Conservation (phyloP, 2,888 invertebrate genomes). For the Volucella inanis region DNA sequence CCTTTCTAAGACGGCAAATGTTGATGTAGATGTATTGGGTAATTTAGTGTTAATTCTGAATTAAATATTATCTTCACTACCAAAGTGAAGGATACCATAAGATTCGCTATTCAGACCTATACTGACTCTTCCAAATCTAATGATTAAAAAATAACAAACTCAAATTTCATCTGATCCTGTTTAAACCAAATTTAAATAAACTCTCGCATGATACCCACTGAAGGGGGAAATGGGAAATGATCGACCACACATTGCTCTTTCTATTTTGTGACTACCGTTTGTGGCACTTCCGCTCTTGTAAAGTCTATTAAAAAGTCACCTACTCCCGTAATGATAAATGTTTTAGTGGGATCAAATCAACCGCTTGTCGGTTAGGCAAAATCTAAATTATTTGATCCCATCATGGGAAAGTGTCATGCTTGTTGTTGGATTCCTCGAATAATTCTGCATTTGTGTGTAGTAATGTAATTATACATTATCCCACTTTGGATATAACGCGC, state of each 20-base stretch:
- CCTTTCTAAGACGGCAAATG: too few species aligned
- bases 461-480: conserved; percentile 64
- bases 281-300: not conserved
- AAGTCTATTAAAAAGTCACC: conserved; percentile 18
- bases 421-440: conserved; percentile 7
- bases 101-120: too few species aligned
- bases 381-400: conserved; percentile 65
- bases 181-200: too few species aligned
- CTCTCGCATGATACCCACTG: too few species aligned
- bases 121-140: too few species aligned
- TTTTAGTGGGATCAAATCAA: conserved; percentile 65
- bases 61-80: too few species aligned
- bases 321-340: conserved; percentile 40
- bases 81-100: too few species aligned
- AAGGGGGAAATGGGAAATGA: too few species aligned
- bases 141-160: too few species aligned
- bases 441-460: conserved; percentile 30
- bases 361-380: conserved; percentile 49
- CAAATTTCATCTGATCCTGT: too few species aligned
- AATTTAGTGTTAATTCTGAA: too few species aligned
- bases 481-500: conserved; percentile 28
- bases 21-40: too few species aligned
- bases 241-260: not conserved
- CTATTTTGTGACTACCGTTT: not conserved
- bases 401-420: not conserved